A percentile compares a stretch with the other conserved stretches of the same genome.
Evolutionary conservation across 2,113 vertebrate genomes (phyloP).

Genomic region (Labrus mixtus): DNA sequence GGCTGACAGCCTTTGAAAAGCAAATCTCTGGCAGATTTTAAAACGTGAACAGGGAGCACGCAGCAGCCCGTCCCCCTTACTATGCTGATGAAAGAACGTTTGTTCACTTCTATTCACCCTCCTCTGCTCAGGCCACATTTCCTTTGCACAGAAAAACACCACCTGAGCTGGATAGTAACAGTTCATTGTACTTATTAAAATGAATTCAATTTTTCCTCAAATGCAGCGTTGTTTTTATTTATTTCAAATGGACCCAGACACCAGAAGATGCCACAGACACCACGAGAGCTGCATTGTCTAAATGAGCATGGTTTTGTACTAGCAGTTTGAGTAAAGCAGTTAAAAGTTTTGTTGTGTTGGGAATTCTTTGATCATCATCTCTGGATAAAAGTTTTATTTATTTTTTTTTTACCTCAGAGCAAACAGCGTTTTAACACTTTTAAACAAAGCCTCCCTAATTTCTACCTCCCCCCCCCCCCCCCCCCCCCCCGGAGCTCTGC

Average conservation of each 20-base stretch:
- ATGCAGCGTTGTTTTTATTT: background rate
- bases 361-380: constrained; percentile 13
- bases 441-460: background rate
- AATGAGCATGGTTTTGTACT: background rate
- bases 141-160: constrained; percentile 4
- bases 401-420: constrained; percentile 6
- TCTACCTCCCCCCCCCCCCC: no score
- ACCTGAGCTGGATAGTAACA: background rate
- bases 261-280: background rate
- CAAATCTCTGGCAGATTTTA: constrained; percentile 50
- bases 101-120: constrained; percentile 23
- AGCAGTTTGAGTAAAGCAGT: background rate
- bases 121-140: constrained; percentile 31
- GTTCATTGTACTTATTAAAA: background rate
- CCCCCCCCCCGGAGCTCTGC: constrained; percentile 49
- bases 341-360: background rate
- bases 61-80: constrained; percentile 32
- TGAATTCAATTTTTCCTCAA: background rate
- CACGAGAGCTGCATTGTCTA: background rate
- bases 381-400: background rate
- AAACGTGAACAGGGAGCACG: constrained; percentile 29
- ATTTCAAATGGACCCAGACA: background rate
- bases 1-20: constrained; percentile 46
- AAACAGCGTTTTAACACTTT: constrained; percentile 25
- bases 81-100: constrained; percentile 37